Percentiles rank a stretch among this genome's conserved stretches.
Evolutionary conservation across 2,113 vertebrate species (phyloP).

Genomic region (Dasyurus viverrinus): DNA sequence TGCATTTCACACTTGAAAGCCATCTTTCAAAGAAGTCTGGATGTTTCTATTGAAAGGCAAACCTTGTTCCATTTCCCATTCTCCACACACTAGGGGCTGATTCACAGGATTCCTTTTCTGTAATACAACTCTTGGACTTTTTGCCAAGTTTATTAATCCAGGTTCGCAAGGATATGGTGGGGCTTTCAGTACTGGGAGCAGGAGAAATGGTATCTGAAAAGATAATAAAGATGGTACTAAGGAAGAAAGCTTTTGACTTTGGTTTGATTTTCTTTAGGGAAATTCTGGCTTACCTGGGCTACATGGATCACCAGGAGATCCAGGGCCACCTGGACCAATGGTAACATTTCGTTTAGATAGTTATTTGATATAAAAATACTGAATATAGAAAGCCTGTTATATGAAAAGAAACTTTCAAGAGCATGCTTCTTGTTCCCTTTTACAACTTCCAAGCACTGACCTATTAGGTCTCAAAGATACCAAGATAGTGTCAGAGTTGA

Average conservation of each 20-base stretch:
- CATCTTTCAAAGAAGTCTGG: background rate
- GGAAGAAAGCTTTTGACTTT: background rate
- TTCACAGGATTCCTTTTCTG: slow-evolving; percentile 1
- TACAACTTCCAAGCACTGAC: background rate
- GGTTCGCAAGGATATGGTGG: background rate
- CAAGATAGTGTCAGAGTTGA: background rate
- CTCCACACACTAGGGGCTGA: background rate
- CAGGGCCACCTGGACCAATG: slow-evolving; percentile 85
- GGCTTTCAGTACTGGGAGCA: background rate
- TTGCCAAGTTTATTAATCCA: background rate
- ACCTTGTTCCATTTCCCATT: background rate
- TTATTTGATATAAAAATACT: background rate
- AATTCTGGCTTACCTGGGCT: slow-evolving; percentile 84
- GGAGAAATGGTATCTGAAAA: background rate
- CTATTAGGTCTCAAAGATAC: background rate
- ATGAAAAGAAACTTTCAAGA: background rate
- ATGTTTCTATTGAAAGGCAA: background rate
- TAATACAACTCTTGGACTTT: background rate
- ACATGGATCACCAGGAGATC: slow-evolving; percentile 83
- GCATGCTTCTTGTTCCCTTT: background rate
- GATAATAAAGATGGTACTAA: slow-evolving; percentile 26
- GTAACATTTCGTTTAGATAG: slow-evolving; percentile 75
- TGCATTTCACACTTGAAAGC: background rate
- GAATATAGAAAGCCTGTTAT: background rate
- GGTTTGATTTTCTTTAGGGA: slow-evolving; percentile 84